Percentiles rank a stretch among this genome's conserved stretches.
These are phyloP conservation scores for Cynoglossus semilaevis DNA, from an alignment of 2,113 vertebrate species.

Conservation along the genomic window DNA sequence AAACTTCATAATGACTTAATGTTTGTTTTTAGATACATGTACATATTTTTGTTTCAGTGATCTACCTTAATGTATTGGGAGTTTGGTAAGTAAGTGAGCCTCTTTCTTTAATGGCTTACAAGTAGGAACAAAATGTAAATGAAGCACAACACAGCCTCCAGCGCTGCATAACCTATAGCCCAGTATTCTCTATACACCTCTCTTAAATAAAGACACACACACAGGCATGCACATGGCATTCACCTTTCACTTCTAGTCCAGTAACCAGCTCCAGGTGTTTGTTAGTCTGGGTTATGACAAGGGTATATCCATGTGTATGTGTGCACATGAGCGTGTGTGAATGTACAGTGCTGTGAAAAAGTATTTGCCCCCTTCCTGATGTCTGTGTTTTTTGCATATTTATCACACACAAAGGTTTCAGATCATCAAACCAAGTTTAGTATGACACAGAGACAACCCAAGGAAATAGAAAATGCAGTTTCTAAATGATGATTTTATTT, in stretches of 20 bases:
- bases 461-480: too few species aligned
- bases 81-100: constrained; percentile 19
- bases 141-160: constrained; percentile 48
- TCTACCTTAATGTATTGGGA: constrained; percentile 25
- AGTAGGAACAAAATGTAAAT: constrained; percentile 6
- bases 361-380: too few species aligned
- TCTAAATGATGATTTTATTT: too few species aligned
- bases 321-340: constrained; percentile 33
- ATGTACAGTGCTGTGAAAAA: too few species aligned
- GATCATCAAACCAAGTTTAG: too few species aligned
- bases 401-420: too few species aligned
- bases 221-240: constrained; percentile 44
- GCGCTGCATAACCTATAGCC: constrained; percentile 50
- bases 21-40: background rate
- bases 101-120: constrained; percentile 30
- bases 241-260: constrained; percentile 45
- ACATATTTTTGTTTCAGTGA: constrained; percentile 18
- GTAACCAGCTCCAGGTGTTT: constrained; percentile 77
- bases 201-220: constrained; percentile 39
- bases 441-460: too few species aligned
- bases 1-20: background rate
- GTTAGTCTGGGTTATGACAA: constrained; percentile 69
- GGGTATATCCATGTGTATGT: constrained; percentile 55
- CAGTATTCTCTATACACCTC: constrained; percentile 52
- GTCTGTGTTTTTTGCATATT: too few species aligned